Evolutionary conservation across 1,140 invertebrate genomes (phyloP), one percentile per base, ranked within the genome.

Genomic region (Bombus terrestris): DNA sequence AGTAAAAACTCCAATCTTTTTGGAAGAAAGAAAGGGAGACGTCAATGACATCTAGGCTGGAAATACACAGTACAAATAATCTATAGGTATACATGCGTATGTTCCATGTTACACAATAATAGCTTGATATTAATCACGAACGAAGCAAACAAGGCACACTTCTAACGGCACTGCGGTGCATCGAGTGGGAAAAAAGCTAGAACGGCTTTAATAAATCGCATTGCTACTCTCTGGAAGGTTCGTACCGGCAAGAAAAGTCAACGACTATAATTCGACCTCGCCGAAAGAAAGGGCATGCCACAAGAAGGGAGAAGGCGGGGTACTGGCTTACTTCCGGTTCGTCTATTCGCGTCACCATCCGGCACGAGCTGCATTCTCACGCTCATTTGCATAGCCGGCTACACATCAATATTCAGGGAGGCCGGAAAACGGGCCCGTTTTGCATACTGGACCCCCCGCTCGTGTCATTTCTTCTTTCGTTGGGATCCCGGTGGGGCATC

Each of bases 321-420:
- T 87, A 89, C 72, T 84, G 83, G 79, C 90, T 91, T 91, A 91
- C 93, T 94, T 94, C 93, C 93, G 93, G 93, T 92, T 93, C 86
- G 90, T 86, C 89, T 91, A 92, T 92, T 93, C 92, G 91, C 90
- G 88, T 84, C 88, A 92, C 89, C 92, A 93, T 94, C 91, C 92
- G 93, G 93, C 93, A 93, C 92, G 93, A 93, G 92, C 91, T 89
- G 93, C 91, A 94, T 94, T 95, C 94, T 95, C 94, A 95, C 94
- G 94, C 93, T 95, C 93, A 95, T 95, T 93, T 94, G 93, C 93
- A 95, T 94, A 94, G 87, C 88, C 92, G 92, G 91, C 68, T 93
- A 92, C 92, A 93, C 94, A 94, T 94, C 93, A 94, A 94, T 94
- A 94, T 94, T 93, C 93, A 93, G 90, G 83, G 90, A 91, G 92